These are phyloP conservation scores for Dicaeum eximium DNA, from an alignment of 2,113 vertebrate species.

Conservation along the genomic window DNA sequence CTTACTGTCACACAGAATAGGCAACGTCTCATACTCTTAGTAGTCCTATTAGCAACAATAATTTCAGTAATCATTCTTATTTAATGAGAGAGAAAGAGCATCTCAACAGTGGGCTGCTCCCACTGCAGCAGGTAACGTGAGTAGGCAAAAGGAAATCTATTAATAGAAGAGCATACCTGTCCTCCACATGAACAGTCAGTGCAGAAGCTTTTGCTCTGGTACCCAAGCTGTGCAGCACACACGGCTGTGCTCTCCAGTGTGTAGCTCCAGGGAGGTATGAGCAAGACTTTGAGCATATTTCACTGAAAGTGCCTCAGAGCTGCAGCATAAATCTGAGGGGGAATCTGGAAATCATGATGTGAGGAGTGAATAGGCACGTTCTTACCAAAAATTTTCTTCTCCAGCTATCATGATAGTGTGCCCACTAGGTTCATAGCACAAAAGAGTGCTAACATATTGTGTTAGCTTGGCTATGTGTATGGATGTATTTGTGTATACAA, in stretches of 20 bases:
- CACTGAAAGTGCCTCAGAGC: conserved; percentile 30
- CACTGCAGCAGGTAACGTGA: background rate
- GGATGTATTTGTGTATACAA: conserved; percentile 45
- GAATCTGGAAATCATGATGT: conserved; percentile 29
- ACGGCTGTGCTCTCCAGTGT: conserved; percentile 37
- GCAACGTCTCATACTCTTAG: background rate
- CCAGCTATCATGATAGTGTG: background rate
- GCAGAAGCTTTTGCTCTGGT: conserved; percentile 50
- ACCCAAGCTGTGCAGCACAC: conserved; percentile 31
- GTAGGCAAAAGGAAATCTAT: background rate
- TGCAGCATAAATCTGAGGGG: conserved; percentile 34
- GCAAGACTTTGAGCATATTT: conserved; percentile 58
- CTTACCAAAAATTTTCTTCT: conserved; percentile 3
- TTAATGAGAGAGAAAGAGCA: conserved; percentile 8
- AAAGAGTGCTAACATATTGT: conserved; percentile 34
- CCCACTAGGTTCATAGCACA: conserved; percentile 5
- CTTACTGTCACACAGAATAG: background rate
- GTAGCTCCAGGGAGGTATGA: conserved; percentile 48
- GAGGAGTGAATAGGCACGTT: conserved; percentile 15
- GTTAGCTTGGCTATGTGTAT: background rate
- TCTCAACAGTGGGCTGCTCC: background rate
- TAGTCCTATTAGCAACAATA: background rate
- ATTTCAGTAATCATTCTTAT: background rate
- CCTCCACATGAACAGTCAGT: conserved; percentile 47
- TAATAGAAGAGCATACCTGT: conserved; percentile 47